phyloP scores from a whole-genome alignment of 2,797 vertebrate species.

The Microcaecilia unicolor region DNA sequence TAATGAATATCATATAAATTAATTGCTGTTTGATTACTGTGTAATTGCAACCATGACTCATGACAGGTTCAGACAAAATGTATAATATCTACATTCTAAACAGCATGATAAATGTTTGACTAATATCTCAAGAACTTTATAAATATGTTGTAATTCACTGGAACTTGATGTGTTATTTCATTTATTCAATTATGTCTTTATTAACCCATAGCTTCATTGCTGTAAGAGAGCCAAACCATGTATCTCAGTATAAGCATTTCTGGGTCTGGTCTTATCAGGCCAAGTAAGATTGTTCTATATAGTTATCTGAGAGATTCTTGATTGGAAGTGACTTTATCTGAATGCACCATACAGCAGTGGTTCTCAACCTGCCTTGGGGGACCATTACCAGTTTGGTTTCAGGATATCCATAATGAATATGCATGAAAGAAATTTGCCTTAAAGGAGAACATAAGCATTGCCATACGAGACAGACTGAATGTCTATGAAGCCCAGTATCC shows the following conservation, averaged over 20 bases:
- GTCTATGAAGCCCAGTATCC: too few relatives aligned
- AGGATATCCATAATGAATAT: too few relatives aligned
- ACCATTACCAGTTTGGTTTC: too few relatives aligned
- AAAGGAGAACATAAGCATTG: too few relatives aligned
- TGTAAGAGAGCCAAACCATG: neutral
- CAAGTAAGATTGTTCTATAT: neutral
- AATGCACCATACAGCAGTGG: neutral
- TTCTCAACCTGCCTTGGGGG: too few relatives aligned
- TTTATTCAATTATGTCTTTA: constrained; percentile 16
- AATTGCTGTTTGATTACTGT: constrained; percentile 57
- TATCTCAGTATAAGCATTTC: constrained; percentile 1
- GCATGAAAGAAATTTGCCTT: too few relatives aligned
- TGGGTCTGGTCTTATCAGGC: neutral
- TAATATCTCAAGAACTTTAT: constrained; percentile 45
- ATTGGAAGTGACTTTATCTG: neutral
- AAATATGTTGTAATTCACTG: constrained; percentile 48
- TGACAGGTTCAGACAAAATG: constrained; percentile 48
- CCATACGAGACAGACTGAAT: too few relatives aligned
- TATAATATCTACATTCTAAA: constrained; percentile 42
- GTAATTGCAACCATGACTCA: constrained; percentile 54
- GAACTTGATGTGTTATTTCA: constrained; percentile 20
- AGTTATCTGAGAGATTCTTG: neutral
- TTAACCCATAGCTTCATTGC: constrained; percentile 14
- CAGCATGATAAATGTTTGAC: constrained; percentile 50
- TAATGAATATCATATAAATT: constrained; percentile 53